These are phyloP conservation scores for Cenopis cana DNA, from an alignment of 2,888 invertebrate species.

Conservation along the genomic window DNA sequence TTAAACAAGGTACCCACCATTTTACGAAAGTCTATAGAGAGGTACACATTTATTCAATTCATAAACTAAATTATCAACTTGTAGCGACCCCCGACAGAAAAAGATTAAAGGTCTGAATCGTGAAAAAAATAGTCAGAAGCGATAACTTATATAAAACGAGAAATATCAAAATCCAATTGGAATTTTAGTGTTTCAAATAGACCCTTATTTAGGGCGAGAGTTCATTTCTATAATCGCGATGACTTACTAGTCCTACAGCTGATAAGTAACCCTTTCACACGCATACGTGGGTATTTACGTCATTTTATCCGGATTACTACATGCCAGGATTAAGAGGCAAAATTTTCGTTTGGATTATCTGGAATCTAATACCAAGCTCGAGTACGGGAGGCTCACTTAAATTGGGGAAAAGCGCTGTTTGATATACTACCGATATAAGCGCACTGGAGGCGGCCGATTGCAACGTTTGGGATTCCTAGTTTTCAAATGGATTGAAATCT, in stretches of 20 bases:
- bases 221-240: background rate
- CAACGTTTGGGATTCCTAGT: background rate
- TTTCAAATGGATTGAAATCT: slow-evolving; percentile 12
- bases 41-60: no score
- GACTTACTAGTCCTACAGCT: background rate
- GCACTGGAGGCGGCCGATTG: slow-evolving; percentile 9
- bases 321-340: slow-evolving; percentile 27
- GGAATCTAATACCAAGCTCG: slow-evolving; percentile 41
- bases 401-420: slow-evolving; percentile 44
- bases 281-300: slow-evolving; percentile 9
- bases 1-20: no score
- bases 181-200: no score
- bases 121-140: no score
- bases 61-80: no score
- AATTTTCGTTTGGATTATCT: slow-evolving; percentile 44
- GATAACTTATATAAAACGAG: no score
- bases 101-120: no score
- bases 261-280: slow-evolving; percentile 17
- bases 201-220: no score
- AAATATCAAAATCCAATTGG: no score
- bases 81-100: no score
- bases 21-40: no score
- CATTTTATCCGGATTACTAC: slow-evolving; percentile 27
- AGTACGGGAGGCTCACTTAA: slow-evolving; percentile 40
- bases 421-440: slow-evolving; percentile 19